These are phyloP conservation scores for Sylvietta virens DNA, from an alignment of 2,113 vertebrate genomes.

Conservation along the genomic window DNA sequence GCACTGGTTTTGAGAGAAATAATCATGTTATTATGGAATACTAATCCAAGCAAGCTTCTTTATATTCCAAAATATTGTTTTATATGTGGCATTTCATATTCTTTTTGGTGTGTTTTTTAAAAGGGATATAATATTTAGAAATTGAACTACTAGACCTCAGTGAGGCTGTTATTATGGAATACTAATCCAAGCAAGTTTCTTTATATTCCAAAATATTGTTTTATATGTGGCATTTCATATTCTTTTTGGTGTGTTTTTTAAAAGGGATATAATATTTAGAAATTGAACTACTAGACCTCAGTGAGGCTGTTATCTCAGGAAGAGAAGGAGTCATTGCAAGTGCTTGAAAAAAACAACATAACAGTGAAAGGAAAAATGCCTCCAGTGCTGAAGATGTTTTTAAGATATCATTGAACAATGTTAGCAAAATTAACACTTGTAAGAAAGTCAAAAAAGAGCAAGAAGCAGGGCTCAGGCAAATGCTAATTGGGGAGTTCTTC, in stretches of 20 bases:
- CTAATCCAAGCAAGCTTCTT: constrained; percentile 37
- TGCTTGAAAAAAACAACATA: constrained; percentile 29
- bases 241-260: constrained; percentile 16
- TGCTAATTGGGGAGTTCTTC: background rate
- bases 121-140: constrained; percentile 14
- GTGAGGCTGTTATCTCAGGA: constrained; percentile 22
- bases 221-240: constrained; percentile 28
- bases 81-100: constrained; percentile 28
- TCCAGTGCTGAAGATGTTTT: constrained; percentile 15
- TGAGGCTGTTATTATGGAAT: constrained; percentile 34
- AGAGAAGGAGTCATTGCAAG: background rate
- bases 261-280: constrained; percentile 18
- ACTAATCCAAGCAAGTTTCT: constrained; percentile 37
- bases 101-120: constrained; percentile 13
- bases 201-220: constrained; percentile 41
- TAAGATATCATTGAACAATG: constrained; percentile 28
- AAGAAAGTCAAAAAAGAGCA: constrained; percentile 8
- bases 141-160: constrained; percentile 41
- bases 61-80: constrained; percentile 44
- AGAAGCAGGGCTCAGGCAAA: background rate
- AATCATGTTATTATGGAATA: constrained; percentile 43
- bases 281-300: constrained; percentile 42
- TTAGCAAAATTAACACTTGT: constrained; percentile 53
- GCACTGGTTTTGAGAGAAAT: constrained; percentile 39
- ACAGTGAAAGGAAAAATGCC: background rate